Base-by-base conservation (phyloP, 2,113 vertebrate genomes). In the Grammomys surdaster region DNA sequence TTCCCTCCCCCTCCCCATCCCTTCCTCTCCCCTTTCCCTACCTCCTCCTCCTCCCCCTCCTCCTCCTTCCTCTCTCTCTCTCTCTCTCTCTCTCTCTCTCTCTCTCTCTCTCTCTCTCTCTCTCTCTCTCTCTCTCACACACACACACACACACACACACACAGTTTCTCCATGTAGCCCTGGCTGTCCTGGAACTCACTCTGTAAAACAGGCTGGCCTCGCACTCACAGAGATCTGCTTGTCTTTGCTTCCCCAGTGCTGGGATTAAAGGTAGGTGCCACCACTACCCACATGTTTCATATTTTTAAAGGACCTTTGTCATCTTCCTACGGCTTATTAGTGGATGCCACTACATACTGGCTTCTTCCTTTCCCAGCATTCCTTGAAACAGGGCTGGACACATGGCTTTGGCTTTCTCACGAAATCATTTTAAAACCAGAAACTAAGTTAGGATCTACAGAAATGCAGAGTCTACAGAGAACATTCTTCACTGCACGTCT, bases 401-500 rank as follows among this genome's bases (percentile, higher is more conserved):
- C 2, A 77, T 58, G 58, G 19, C 43, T 67, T 78, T 16, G 16
- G 17, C 16, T 54, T 33, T 70, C 6, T 76, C 26, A 36, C 6
- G 36, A 0, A 6, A 51, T 75, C 54, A 28, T 63, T 91, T 92
- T 70, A 69, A 19, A 17, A 4, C 22, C 13, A 70, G 85, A 95
- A 91, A 93, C 56, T 33, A 54, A 86, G 73, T 89, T 58, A 76
- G 43, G 24, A 86, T 43, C 85, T 86, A 60, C 9, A 70, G 51
- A 92, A 92, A 89, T 20, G 22, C 20, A 36, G 70, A 36, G 17
- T 80, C 12, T 36, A 19, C 10, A 10, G n/a, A 75, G n/a, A 72
- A 81, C 58, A 58, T 78, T 43, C 36, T 91, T 40, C 69, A 76
- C 54, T 78, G 56, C 58, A 26, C 26, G 11, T 3, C 58, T 7